Conservation (phyloP, 2,888 invertebrate species). For the Blastobasis adustella region DNA sequence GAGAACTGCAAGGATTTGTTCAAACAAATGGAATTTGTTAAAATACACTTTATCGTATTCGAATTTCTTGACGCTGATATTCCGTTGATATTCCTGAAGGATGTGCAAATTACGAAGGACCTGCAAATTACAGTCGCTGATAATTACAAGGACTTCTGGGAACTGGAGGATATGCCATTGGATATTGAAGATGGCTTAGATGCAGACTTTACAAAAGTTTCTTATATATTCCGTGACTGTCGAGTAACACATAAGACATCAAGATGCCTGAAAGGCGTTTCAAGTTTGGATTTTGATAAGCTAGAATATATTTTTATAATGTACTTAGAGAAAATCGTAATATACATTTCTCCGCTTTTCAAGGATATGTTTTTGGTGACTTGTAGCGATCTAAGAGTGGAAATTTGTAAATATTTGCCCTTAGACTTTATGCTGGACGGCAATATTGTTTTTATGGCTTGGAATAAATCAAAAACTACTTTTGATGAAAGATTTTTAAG, state of each 20-base stretch:
- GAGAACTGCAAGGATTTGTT: constrained; percentile 21
- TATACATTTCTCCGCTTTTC: constrained; percentile 32
- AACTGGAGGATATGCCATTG: constrained; percentile 14
- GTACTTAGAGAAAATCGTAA: constrained; percentile 29
- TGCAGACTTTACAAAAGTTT: constrained; percentile 18
- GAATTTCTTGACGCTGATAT: constrained; percentile 24
- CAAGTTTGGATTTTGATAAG: constrained; percentile 24
- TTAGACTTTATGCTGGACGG: constrained; percentile 29
- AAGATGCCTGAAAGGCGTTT: constrained; percentile 23
- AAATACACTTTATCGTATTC: constrained; percentile 30
- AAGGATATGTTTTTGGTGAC: constrained; percentile 18
- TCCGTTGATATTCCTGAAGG: constrained; percentile 28
- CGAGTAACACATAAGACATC: constrained; percentile 26
- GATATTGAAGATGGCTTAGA: constrained; percentile 9
- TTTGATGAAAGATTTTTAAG: constrained; percentile 27
- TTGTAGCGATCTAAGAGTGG: constrained; percentile 25
- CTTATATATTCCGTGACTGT: constrained; percentile 27
- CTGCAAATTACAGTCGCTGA: constrained; percentile 31
- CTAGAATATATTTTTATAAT: constrained; percentile 36
- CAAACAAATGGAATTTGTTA: constrained; percentile 20
- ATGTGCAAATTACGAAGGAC: constrained; percentile 19
- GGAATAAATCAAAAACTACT: constrained; percentile 26
- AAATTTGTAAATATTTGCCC: constrained; percentile 22
- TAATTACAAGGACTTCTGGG: constrained; percentile 25
- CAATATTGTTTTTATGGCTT: constrained; percentile 35